phyloP scores from a whole-genome alignment of 2,113 vertebrate species.

The Hippocampus zosterae region DNA sequence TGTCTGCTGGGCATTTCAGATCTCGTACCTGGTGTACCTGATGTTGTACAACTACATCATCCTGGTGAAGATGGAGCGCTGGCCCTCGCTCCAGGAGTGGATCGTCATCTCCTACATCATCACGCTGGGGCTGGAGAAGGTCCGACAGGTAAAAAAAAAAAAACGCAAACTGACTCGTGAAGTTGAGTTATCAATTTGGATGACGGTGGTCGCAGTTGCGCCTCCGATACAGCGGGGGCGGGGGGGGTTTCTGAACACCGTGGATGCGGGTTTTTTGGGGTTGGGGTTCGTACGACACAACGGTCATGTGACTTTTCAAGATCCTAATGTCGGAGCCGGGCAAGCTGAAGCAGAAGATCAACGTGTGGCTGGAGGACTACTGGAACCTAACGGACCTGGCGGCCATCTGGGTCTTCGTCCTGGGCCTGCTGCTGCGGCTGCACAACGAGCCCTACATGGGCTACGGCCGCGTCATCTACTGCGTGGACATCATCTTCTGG shows the following conservation, averaged over 20 bases:
- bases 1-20: slow-evolving; percentile 63
- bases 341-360: slow-evolving; percentile 95
- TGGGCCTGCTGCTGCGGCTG: slow-evolving; percentile 85
- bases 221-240: too few relatives aligned
- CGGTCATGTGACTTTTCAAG: slow-evolving; percentile 54
- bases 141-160: slow-evolving; percentile 79
- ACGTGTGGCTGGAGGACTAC: slow-evolving; percentile 97
- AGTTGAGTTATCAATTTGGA: too few relatives aligned
- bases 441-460: slow-evolving; percentile 94
- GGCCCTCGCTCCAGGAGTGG: slow-evolving; percentile 93
- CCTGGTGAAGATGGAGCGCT: slow-evolving; percentile 93
- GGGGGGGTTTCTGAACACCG: too few relatives aligned
- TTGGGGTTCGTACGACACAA: too few relatives aligned
- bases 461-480: slow-evolving; percentile 95
- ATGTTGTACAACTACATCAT: slow-evolving; percentile 95
- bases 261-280: too few relatives aligned
- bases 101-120: slow-evolving; percentile 94
- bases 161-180: too few relatives aligned
- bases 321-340: slow-evolving; percentile 98
- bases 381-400: slow-evolving; percentile 96
- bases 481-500: slow-evolving; percentile 98
- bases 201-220: too few relatives aligned
- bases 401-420: slow-evolving; percentile 87
- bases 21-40: slow-evolving; percentile 89
- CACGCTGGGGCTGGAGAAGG: slow-evolving; percentile 90